These are phyloP conservation scores for Hemistola chrysoprasaria DNA, from an alignment of 2,888 invertebrate species.

Conservation along the genomic window DNA sequence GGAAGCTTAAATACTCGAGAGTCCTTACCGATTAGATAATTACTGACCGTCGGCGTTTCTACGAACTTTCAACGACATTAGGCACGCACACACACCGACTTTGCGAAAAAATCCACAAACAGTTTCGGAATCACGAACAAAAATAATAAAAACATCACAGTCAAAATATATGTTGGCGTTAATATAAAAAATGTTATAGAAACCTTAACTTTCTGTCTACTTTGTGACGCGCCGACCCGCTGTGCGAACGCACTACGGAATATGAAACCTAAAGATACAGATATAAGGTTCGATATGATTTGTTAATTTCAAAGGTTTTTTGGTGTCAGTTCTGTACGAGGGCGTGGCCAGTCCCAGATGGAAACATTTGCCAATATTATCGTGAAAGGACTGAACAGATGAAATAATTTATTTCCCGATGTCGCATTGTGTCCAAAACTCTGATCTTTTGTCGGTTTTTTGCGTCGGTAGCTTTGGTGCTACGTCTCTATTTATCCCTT, in stretches of 20 bases:
- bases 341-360: conserved; percentile 79
- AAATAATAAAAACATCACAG: conserved; percentile 82
- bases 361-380: conserved; percentile 83
- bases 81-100: conserved; percentile 59
- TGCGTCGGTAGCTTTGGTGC: conserved; percentile 70
- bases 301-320: conserved; percentile 24
- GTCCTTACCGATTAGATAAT: conserved; percentile 72
- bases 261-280: conserved; percentile 17
- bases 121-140: conserved; percentile 67
- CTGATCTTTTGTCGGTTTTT: conserved; percentile 73
- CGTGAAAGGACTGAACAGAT: conserved; percentile 79
- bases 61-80: conserved; percentile 55
- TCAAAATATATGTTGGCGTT: conserved; percentile 79
- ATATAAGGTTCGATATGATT: conserved; percentile 11
- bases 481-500: conserved; percentile 76
- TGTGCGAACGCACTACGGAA: conserved; percentile 27
- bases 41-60: conserved; percentile 69
- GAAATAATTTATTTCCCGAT: conserved; percentile 81
- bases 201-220: conserved; percentile 66
- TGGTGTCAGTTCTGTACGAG: conserved; percentile 53
- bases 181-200: conserved; percentile 67
- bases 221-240: conserved; percentile 68
- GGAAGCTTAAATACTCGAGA: conserved; percentile 75
- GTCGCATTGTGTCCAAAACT: conserved; percentile 80
- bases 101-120: conserved; percentile 63